phyloP scores from a whole-genome alignment of 2,797 vertebrate species.

The Lerista edwardsae region DNA sequence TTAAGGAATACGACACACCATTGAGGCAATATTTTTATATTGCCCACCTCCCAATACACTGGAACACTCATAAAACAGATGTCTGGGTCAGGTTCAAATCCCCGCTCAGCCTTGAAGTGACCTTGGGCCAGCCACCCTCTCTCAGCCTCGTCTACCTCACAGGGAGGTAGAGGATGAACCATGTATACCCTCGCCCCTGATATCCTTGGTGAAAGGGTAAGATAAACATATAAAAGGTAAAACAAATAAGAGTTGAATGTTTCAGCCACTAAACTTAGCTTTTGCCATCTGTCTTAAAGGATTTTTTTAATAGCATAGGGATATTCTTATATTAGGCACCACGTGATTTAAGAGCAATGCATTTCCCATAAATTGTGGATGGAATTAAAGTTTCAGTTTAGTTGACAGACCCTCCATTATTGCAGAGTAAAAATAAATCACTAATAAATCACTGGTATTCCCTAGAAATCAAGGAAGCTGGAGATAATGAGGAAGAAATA shows the following conservation, averaged over 20 bases:
- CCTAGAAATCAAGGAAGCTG: conserved; percentile 40
- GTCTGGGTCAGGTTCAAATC: no score
- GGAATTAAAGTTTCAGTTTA: conserved; percentile 15
- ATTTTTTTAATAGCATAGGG: not conserved
- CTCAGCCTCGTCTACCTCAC: no score
- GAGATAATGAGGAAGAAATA: conserved; percentile 50
- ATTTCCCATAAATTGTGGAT: conserved; percentile 2
- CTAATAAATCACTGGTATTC: conserved; percentile 46
- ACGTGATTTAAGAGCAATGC: conserved; percentile 1
- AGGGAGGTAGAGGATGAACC: no score
- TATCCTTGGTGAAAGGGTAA: no score
- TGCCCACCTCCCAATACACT: not conserved
- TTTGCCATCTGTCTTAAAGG: not conserved
- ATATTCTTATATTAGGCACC: not conserved
- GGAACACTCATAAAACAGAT: not conserved
- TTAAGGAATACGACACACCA: not conserved
- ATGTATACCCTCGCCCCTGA: no score
- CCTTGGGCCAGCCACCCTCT: no score
- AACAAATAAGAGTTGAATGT: not conserved
- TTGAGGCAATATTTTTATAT: not conserved
- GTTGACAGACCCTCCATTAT: conserved; percentile 35
- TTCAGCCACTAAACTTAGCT: not conserved
- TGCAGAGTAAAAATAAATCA: conserved; percentile 23
- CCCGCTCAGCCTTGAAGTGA: no score
- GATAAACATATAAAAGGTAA: no score